phyloP scores from a whole-genome alignment of 1,140 invertebrate species.

The Drosophila kikkawai region DNA sequence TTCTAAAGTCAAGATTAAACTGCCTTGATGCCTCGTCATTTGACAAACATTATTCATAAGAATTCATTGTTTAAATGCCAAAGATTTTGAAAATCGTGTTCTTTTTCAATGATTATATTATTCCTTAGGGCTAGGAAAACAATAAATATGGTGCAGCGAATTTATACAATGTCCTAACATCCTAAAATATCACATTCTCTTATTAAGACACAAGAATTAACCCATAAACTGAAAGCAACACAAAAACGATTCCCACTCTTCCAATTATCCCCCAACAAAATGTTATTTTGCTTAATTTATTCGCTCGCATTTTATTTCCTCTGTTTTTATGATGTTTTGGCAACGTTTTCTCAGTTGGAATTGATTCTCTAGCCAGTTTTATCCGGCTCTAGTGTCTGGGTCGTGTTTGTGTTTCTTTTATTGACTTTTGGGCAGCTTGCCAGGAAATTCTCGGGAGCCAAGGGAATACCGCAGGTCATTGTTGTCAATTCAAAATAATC shows the following conservation, averaged over 20 bases:
- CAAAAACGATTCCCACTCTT: background rate
- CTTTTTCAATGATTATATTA: background rate
- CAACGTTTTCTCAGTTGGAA: conserved; percentile 26
- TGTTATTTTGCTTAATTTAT: conserved; percentile 16
- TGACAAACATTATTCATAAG: background rate
- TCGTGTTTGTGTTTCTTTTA: conserved; percentile 45
- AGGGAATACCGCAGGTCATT: conserved; percentile 69
- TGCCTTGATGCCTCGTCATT: conserved; percentile 1
- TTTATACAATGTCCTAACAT: background rate
- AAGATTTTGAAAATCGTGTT: conserved; percentile 1
- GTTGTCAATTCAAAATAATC: conserved; percentile 68
- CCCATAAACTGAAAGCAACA: conserved; percentile 7
- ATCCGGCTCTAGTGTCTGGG: conserved; percentile 39
- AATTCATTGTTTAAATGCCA: background rate
- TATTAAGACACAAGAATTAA: conserved; percentile 9
- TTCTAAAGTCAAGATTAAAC: background rate
- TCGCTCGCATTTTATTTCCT: conserved; percentile 20
- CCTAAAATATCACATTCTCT: background rate
- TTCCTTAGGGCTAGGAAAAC: background rate
- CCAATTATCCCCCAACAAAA: conserved; percentile 14
- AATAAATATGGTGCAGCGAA: conserved; percentile 10
- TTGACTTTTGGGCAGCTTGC: conserved; percentile 50
- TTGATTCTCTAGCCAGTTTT: conserved; percentile 54
- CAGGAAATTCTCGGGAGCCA: conserved; percentile 58
- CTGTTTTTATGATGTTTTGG: conserved; percentile 41